phyloP scores from a whole-genome alignment of 2,888 invertebrate genomes.

The Sarcophaga carnaria region DNA sequence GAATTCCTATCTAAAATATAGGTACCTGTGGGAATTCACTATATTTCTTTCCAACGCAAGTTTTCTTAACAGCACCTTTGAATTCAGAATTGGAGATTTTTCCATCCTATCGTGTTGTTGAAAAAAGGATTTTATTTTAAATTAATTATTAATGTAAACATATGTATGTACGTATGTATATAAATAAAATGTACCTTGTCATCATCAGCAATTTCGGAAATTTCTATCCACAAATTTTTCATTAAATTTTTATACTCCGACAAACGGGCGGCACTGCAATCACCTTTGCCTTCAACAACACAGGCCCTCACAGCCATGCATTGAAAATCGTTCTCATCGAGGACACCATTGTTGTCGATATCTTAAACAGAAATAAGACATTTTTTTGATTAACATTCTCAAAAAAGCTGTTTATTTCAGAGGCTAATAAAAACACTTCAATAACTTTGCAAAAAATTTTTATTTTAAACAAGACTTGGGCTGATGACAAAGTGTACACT shows the following conservation, averaged over 20 bases:
- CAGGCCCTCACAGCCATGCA: constrained; percentile 92
- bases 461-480: too few relatives aligned
- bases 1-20: neutral
- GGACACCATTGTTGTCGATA: constrained; percentile 92
- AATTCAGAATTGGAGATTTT: constrained; percentile 91
- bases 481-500: too few relatives aligned
- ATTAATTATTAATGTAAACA: neutral
- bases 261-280: constrained; percentile 87
- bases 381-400: neutral
- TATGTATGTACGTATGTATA: too few relatives aligned
- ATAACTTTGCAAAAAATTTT: too few relatives aligned
- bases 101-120: constrained; percentile 86
- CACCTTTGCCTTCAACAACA: constrained; percentile 91
- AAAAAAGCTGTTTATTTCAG: neutral
- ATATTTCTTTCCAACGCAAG: constrained; percentile 89
- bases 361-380: constrained; percentile 82
- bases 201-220: constrained; percentile 92
- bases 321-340: constrained; percentile 92
- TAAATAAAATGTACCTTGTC: constrained; percentile 85
- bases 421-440: too few relatives aligned
- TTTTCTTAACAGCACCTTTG: constrained; percentile 90
- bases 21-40: constrained; percentile 88
- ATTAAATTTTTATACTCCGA: constrained; percentile 92
- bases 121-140: neutral
- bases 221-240: constrained; percentile 93